Evolutionary conservation across 35 echinoderm and acorn worm genomes (phyloP).

Genomic region (Ptychodera flava): DNA sequence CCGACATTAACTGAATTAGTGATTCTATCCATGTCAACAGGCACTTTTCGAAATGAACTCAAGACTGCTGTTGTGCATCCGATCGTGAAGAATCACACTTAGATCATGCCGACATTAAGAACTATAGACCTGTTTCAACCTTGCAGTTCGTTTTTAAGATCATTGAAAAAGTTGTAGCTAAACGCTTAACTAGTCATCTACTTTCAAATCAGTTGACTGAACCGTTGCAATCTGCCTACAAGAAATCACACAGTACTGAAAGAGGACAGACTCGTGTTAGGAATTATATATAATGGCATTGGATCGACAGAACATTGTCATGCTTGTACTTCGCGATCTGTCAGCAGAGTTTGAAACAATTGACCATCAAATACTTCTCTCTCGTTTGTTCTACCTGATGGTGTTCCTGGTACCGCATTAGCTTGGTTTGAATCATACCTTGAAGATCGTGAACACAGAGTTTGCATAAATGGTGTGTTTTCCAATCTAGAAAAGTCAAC

Average conservation of each 20-base stretch:
- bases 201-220: no score
- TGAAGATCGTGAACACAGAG: no score
- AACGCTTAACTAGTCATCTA: constrained; percentile 5
- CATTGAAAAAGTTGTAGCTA: constrained; percentile 17
- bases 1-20: constrained; percentile 25
- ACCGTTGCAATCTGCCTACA: constrained; percentile 18
- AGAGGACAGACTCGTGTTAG: constrained; percentile 13
- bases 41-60: constrained; percentile 3
- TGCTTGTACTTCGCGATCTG: constrained; percentile 27
- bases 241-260: constrained; percentile 13
- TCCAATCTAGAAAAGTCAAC: no score
- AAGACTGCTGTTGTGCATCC: constrained; percentile 17
- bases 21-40: constrained; percentile 27
- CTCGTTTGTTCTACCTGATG: no score
- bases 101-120: constrained; percentile 9
- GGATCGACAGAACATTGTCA: constrained; percentile 14
- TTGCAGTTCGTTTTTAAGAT: constrained; percentile 24
- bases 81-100: constrained; percentile 6
- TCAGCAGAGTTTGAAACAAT: constrained; percentile 36
- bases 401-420: background rate
- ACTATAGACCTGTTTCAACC: constrained; percentile 36
- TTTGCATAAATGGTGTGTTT: no score
- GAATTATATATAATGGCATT: constrained; percentile 10
- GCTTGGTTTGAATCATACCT: no score
- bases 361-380: no score